phyloP scores from a whole-genome alignment of 1,140 invertebrate species.

The Luehdorfia chinensis region DNA sequence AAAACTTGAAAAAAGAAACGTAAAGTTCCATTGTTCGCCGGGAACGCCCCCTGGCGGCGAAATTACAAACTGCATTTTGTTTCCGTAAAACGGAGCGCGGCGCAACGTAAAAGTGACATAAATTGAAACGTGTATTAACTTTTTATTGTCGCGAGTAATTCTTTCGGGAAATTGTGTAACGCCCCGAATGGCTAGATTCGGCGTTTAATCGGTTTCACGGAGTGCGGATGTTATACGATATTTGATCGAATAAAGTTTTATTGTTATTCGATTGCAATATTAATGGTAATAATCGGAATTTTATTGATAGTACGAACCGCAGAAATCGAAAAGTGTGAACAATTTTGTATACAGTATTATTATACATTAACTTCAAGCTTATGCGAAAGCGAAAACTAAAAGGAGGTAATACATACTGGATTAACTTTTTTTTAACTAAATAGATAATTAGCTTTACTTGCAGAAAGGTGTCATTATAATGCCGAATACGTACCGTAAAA shows the following conservation, averaged over 20 bases:
- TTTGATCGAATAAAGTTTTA: conserved; percentile 13
- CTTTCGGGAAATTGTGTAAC: conserved; percentile 34
- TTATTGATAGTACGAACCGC: too few relatives aligned
- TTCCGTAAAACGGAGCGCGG: conserved; percentile 30
- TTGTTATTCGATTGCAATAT: conserved; percentile 14
- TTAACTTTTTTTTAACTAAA: too few relatives aligned
- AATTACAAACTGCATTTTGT: conserved; percentile 44
- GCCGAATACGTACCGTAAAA: too few relatives aligned
- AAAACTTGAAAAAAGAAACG: conserved; percentile 50
- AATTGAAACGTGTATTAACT: conserved; percentile 50
- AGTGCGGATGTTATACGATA: conserved; percentile 13
- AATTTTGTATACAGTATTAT: too few relatives aligned
- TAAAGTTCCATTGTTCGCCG: conserved; percentile 32
- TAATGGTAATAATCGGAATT: conserved; percentile 10
- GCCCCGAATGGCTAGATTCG: conserved; percentile 26
- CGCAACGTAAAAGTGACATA: conserved; percentile 40
- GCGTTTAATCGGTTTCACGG: conserved; percentile 29
- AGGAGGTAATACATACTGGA: too few relatives aligned
- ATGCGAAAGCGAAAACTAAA: too few relatives aligned
- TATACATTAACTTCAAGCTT: too few relatives aligned
- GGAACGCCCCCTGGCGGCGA: conserved; percentile 26
- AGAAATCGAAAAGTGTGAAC: too few relatives aligned
- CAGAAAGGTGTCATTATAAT: too few relatives aligned
- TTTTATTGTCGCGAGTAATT: conserved; percentile 42
- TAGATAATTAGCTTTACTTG: too few relatives aligned